Base-by-base conservation (phyloP, 2,797 vertebrate genomes). In the Acrossocheilus wenchowensis region DNA sequence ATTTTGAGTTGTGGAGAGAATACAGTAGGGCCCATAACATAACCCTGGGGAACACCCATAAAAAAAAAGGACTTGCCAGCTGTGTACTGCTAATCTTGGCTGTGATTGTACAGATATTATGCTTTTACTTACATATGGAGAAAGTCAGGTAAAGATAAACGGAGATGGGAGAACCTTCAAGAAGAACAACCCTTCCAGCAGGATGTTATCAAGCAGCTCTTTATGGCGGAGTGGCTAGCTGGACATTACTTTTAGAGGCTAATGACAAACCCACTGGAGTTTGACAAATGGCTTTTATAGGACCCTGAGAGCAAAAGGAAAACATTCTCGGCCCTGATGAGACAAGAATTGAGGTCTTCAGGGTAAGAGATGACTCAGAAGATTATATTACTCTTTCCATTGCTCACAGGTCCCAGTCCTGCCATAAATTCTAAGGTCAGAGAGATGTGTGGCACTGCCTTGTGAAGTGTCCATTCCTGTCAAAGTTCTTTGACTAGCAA, bases 241-340 rank as follows among this genome's bases (percentile, higher is more conserved):
- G 45, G 12, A 17, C 26, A 50, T 78, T 78, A 43, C 75, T 85
- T 41, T 78, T 50, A 54, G 36, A 78, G 50, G 75, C 36, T 78
- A 78, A 78, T 78, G 50, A 69, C 48, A 85, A 78, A 50, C 83
- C 82, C 64, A 75, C 83, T 78, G 83, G 48, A 71, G 83, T 85
- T 85, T 78, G 83, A 78, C 83, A 85, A 85, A 85, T 85, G 75
- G 75, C 36, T 26, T 85, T 78, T 85, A 78, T 54, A 21, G 15
- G 83, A 69, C 34, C 83, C 83, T 43, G 34, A 21, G 45, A 84
- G 45, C 74, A 78, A 36, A 23, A 78, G 15, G 6, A 54, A 84
- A 84, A 78, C 36, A 78, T 78, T 85, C 4, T 39, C 50, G 71
- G n/a, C 1, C 36, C 15, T 41, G 48, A 78, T 68, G 64, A 78